These are phyloP conservation scores for Baronia brevicornis DNA, from an alignment of 2,888 invertebrate genomes.

Conservation along the genomic window DNA sequence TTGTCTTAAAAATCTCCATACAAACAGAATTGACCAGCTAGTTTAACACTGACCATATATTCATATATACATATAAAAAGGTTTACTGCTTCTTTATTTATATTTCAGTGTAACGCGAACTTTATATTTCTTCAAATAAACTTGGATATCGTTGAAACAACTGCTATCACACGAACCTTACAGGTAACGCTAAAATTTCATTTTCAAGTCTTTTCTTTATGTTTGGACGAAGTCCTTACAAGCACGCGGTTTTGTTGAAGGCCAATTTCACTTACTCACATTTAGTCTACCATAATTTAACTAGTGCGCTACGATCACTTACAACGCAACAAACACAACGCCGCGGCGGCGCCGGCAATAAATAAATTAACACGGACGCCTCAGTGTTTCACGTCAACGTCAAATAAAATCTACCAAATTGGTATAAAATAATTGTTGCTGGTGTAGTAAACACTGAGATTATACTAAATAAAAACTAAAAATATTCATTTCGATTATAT, in stretches of 20 bases:
- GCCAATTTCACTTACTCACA: constrained; percentile 44
- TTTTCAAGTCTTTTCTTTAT: constrained; percentile 65
- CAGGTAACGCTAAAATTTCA: constrained; percentile 48
- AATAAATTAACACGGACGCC: constrained; percentile 23
- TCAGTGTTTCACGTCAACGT: no score
- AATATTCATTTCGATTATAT: constrained; percentile 1
- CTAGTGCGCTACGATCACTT: constrained; percentile 20
- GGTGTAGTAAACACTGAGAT: constrained; percentile 18
- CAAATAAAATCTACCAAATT: constrained; percentile 21
- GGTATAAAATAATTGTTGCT: constrained; percentile 18
- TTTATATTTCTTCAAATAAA: no score
- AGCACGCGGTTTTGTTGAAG: constrained; percentile 64
- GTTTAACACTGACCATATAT: no score
- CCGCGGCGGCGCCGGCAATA: constrained; percentile 23
- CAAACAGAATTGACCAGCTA: no score
- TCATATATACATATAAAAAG: no score
- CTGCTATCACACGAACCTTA: constrained; percentile 4
- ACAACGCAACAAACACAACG: constrained; percentile 22
- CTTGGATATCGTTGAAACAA: neutral
- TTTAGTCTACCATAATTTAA: constrained; percentile 17
- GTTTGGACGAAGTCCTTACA: constrained; percentile 61
- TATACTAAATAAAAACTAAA: neutral
- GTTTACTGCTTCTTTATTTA: no score
- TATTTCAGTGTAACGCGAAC: no score
- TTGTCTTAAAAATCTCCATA: no score